These are phyloP conservation scores for Arrhopalites spinosus DNA, from an alignment of 2,888 invertebrate species.

Conservation along the genomic window DNA sequence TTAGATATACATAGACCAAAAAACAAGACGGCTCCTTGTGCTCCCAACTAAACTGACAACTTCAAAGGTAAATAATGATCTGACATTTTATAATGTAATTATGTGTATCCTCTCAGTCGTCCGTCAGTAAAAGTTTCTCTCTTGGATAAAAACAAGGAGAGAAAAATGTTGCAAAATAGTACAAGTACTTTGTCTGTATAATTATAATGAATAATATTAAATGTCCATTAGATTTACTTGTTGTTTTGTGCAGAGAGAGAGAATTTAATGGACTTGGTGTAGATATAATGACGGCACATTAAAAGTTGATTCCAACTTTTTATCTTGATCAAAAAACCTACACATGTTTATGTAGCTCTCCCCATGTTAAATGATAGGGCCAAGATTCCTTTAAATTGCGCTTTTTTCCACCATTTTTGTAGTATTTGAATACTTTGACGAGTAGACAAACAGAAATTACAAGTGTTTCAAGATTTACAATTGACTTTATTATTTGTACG, in stretches of 20 bases:
- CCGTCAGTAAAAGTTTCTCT: neutral
- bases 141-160: no score
- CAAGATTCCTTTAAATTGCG: neutral
- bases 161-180: no score
- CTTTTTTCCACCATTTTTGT: neutral
- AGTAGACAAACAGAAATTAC: neutral
- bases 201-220: neutral
- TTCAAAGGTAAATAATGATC: slow-evolving; percentile 24
- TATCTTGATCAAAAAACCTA: no score
- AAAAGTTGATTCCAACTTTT: slow-evolving; percentile 20
- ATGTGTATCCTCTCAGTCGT: neutral
- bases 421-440: neutral
- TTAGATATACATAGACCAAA: neutral
- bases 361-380: slow-evolving; percentile 14
- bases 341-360: neutral
- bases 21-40: neutral
- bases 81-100: slow-evolving; percentile 31
- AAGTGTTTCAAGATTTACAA: no score
- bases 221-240: no score
- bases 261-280: neutral
- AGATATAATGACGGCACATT: slow-evolving; percentile 10
- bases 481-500: no score
- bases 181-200: no score
- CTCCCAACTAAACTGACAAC: neutral
- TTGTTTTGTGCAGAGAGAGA: neutral